These are phyloP conservation scores for Clunio marinus DNA, from an alignment of 2,888 invertebrate genomes.

Conservation along the genomic window DNA sequence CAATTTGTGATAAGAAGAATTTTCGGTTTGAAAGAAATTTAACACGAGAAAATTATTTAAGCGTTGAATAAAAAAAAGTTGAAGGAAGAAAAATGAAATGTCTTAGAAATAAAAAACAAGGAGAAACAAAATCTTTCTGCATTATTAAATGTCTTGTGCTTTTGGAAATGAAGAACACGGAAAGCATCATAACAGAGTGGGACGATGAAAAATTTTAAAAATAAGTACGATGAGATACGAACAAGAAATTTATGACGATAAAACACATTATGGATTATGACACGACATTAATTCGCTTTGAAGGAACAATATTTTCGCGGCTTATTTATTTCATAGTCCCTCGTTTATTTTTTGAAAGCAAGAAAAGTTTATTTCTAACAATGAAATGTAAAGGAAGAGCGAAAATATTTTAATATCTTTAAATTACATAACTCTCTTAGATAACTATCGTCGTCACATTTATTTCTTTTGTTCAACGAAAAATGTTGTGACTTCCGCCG, in stretches of 20 bases:
- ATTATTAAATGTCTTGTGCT: not conserved
- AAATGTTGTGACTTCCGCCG: not conserved
- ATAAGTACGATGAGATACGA: too few relatives aligned
- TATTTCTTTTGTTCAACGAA: not conserved
- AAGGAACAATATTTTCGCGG: not conserved
- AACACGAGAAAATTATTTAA: not conserved
- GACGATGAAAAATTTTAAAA: not conserved
- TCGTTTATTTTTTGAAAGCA: too few relatives aligned
- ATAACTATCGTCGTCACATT: not conserved
- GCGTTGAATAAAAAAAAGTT: not conserved
- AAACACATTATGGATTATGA: slow-evolving; percentile 10
- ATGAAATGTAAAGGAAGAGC: not conserved
- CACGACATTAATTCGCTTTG: not conserved
- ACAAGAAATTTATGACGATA: not conserved
- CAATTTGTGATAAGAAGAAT: not conserved
- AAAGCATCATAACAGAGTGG: not conserved
- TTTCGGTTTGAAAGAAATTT: not conserved
- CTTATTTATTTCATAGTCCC: not conserved
- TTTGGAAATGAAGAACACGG: not conserved
- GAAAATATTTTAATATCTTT: not conserved
- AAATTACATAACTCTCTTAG: not conserved
- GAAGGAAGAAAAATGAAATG: not conserved
- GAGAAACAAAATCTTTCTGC: not conserved
- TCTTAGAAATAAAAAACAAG: not conserved
- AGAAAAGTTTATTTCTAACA: too few relatives aligned